These are phyloP conservation scores for Belgica antarctica DNA, from an alignment of 2,888 invertebrate species.

Conservation along the genomic window DNA sequence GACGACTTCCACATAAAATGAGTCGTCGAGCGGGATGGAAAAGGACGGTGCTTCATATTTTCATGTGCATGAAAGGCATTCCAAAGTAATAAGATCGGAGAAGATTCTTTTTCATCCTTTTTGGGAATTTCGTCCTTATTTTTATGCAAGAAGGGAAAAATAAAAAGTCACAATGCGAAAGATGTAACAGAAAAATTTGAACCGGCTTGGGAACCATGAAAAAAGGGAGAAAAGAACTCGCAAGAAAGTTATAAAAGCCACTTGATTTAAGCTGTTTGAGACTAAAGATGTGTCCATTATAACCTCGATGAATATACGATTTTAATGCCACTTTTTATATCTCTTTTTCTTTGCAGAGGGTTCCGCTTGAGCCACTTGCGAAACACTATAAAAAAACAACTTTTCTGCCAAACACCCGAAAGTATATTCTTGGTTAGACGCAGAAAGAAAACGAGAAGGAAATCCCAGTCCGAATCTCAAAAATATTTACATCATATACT, in stretches of 20 bases:
- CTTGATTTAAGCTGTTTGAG: conserved; percentile 42
- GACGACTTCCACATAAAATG: conserved; percentile 1
- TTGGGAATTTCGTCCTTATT: conserved; percentile 1
- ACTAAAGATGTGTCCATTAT: conserved; percentile 42
- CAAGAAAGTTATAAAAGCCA: conserved; percentile 34
- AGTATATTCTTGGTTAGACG: conserved; percentile 4
- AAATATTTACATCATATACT: background rate
- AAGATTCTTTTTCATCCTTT: conserved; percentile 22
- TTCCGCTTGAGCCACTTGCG: background rate
- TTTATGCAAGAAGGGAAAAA: conserved; percentile 2
- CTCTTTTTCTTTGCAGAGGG: background rate
- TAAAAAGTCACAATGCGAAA: background rate
- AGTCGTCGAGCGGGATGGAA: background rate
- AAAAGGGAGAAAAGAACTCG: conserved; percentile 13
- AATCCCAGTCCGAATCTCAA: conserved; percentile 16
- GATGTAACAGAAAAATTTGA: background rate
- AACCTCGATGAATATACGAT: conserved; percentile 20
- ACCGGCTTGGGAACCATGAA: conserved; percentile 13
- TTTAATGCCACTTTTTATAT: conserved; percentile 38
- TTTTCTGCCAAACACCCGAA: background rate
- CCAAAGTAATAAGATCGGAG: background rate
- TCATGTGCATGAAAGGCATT: conserved; percentile 33
- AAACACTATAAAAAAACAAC: conserved; percentile 5
- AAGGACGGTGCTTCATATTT: conserved; percentile 26
- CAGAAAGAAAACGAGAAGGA: no score